Conservation (phyloP, 2,797 vertebrate species). For the Sebastes kiyomatsui region DNA sequence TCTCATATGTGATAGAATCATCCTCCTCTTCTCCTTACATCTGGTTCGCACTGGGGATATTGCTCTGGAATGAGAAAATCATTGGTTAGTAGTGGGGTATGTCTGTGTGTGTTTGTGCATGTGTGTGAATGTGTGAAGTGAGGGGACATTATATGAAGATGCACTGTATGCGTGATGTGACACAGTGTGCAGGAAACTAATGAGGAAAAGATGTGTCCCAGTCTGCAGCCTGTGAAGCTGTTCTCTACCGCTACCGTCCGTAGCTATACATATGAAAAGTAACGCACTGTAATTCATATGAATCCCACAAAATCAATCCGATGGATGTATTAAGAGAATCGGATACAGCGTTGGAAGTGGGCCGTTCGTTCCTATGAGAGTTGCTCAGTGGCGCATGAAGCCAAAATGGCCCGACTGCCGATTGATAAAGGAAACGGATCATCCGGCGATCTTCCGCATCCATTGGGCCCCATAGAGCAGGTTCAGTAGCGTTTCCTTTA, state of each 20-base stretch:
- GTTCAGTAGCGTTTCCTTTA: no score
- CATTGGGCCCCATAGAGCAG: no score
- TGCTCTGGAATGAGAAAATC: constrained; percentile 67
- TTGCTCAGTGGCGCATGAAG: no score
- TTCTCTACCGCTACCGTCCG: no score
- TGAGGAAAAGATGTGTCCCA: constrained; percentile 16
- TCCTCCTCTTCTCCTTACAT: constrained; percentile 59
- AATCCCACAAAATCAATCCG: not conserved
- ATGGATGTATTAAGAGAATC: no score
- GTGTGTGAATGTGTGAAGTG: not conserved
- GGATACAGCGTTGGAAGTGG: no score
- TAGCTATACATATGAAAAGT: not conserved
- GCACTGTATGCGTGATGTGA: constrained; percentile 9
- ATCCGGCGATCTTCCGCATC: no score
- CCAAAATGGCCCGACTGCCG: no score
- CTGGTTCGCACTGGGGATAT: constrained; percentile 59
- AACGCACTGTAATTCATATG: not conserved
- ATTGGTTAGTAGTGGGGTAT: constrained; percentile 24
- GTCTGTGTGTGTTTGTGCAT: constrained; percentile 3
- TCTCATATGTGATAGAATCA: constrained; percentile 70
- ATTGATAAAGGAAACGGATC: no score
- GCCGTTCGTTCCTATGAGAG: no score
- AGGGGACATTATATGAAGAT: constrained; percentile 22
- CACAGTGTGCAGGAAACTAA: constrained; percentile 27
- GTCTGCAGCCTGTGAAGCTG: not conserved